phyloP scores from a whole-genome alignment of 2,113 vertebrate species.

The Megaleporinus macrocephalus region DNA sequence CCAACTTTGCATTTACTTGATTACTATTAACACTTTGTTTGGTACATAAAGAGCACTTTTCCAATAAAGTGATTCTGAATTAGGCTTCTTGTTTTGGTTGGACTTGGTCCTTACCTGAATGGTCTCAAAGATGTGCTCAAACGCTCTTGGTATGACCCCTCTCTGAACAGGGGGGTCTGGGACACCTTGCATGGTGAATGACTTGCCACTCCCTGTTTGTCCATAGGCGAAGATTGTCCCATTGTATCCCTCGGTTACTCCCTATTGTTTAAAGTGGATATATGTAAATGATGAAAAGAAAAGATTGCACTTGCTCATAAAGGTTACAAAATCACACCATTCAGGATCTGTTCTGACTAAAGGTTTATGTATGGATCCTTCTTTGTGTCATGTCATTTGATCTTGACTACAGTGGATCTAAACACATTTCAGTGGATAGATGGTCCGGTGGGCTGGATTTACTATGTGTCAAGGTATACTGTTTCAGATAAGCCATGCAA shows the following conservation, averaged over 20 bases:
- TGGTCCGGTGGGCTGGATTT: slow-evolving; percentile 6
- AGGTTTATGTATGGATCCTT: neutral
- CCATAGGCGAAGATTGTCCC: slow-evolving; percentile 91
- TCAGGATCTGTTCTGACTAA: neutral
- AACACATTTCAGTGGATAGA: neutral
- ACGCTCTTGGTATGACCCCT: slow-evolving; percentile 87
- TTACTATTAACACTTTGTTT: no score
- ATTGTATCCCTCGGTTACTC: slow-evolving; percentile 89
- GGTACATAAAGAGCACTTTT: no score
- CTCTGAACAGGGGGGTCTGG: slow-evolving; percentile 75
- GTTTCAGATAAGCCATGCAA: slow-evolving; percentile 42
- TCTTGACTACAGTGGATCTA: neutral
- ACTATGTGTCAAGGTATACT: slow-evolving; percentile 22
- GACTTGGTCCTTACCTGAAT: slow-evolving; percentile 78
- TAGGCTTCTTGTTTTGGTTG: no score
- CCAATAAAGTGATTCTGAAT: no score
- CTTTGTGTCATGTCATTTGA: slow-evolving; percentile 13
- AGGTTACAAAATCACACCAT: no score
- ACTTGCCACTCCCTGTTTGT: slow-evolving; percentile 93
- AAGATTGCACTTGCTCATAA: neutral
- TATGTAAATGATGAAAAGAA: neutral
- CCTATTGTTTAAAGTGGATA: slow-evolving; percentile 67
- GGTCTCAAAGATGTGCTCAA: slow-evolving; percentile 89
- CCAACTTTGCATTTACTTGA: no score
- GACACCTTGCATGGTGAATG: slow-evolving; percentile 91